Conservation (phyloP, 2,113 vertebrate species). For the Monopterus albus region DNA sequence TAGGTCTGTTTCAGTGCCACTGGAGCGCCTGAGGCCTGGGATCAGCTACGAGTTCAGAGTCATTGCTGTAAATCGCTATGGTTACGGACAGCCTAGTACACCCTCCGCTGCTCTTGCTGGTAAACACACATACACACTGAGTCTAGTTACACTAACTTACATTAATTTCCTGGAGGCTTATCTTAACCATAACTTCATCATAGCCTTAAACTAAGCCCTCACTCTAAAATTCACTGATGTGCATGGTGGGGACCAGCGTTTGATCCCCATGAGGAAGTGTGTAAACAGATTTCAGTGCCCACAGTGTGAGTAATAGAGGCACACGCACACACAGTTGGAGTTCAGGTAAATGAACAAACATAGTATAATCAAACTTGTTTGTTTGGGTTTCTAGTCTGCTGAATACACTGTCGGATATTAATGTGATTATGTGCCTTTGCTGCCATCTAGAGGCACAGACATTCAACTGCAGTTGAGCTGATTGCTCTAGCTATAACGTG, state of each 20-base stretch:
- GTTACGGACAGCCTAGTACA: slow-evolving; percentile 93
- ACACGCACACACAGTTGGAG: slow-evolving; percentile 10
- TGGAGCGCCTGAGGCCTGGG: slow-evolving; percentile 89
- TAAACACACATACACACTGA: slow-evolving; percentile 73
- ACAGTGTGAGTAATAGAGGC: no score
- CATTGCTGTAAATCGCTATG: slow-evolving; percentile 89
- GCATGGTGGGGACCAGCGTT: no score
- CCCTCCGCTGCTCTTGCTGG: slow-evolving; percentile 91
- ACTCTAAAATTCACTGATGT: no score
- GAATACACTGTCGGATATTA: not conserved
- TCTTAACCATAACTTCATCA: no score
- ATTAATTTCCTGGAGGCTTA: no score
- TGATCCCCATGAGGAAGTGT: no score
- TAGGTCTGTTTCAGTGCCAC: slow-evolving; percentile 87
- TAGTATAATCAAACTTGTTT: slow-evolving; percentile 1
- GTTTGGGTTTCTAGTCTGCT: not conserved
- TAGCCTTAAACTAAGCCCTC: no score
- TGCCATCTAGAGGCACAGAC: slow-evolving; percentile 53
- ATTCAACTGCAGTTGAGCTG: no score
- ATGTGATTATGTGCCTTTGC: slow-evolving; percentile 12
- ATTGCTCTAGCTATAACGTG: no score
- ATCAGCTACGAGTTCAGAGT: slow-evolving; percentile 96
- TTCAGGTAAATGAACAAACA: slow-evolving; percentile 16
- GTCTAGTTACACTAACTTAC: no score
- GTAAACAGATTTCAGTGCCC: no score